phyloP scores from a whole-genome alignment of 1,140 invertebrate species.

The Hypothenemus hampei region DNA sequence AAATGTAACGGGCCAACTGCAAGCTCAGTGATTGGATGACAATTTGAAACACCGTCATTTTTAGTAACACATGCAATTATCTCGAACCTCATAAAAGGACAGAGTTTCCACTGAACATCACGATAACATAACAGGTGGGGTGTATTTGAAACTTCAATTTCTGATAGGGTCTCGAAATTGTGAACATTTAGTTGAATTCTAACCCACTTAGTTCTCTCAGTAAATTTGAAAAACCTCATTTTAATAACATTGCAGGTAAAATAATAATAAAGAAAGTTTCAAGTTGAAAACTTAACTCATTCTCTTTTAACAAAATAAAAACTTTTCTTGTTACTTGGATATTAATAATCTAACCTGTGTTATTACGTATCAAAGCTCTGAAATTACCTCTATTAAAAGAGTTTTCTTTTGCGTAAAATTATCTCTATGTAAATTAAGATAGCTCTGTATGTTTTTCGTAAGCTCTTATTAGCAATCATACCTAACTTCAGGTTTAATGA shows the following conservation, averaged over 20 bases:
- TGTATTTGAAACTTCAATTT: background rate
- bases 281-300: conserved; percentile 23
- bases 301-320: conserved; percentile 18
- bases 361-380: conserved; percentile 4
- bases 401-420: too few relatives aligned
- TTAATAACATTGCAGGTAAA: conserved; percentile 16
- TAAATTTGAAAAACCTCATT: background rate
- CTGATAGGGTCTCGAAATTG: background rate
- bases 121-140: background rate
- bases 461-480: too few relatives aligned
- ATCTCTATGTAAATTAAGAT: too few relatives aligned
- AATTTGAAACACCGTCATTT: background rate
- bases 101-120: background rate
- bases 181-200: too few relatives aligned
- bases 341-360: conserved; percentile 17
- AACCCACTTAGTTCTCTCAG: too few relatives aligned
- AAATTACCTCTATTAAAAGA: too few relatives aligned
- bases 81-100: background rate
- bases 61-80: background rate
- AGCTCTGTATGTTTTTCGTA: too few relatives aligned
- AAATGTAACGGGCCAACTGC: too few relatives aligned
- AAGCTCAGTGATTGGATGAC: background rate
- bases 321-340: conserved; percentile 19
- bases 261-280: conserved; percentile 22
- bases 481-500: too few relatives aligned